These are phyloP conservation scores for Lophius piscatorius DNA, from an alignment of 2,113 vertebrate species.

Conservation along the genomic window DNA sequence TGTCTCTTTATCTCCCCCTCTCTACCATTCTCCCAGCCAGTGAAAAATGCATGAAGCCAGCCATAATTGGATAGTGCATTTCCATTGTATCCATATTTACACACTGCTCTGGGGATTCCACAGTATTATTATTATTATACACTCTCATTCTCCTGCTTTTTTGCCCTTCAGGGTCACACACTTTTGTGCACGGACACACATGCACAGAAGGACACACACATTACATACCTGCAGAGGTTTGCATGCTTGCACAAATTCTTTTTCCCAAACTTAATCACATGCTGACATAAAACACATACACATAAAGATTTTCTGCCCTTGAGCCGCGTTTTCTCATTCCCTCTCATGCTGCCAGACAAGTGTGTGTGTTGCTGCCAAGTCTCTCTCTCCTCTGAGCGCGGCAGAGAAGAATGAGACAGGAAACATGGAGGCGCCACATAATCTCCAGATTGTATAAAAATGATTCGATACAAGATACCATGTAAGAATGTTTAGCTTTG, in stretches of 20 bases:
- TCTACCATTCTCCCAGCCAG: slow-evolving; percentile 35
- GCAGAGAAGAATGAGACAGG: not conserved
- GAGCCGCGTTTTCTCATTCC: slow-evolving; percentile 50
- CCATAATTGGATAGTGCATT: slow-evolving; percentile 70
- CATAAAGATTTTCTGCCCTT: slow-evolving; percentile 30
- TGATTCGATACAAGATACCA: not conserved
- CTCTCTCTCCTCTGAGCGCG: slow-evolving; percentile 10
- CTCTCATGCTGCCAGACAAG: slow-evolving; percentile 42
- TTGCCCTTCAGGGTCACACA: slow-evolving; percentile 57
- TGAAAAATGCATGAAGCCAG: slow-evolving; percentile 73
- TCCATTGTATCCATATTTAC: slow-evolving; percentile 78
- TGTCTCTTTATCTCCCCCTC: slow-evolving; percentile 37
- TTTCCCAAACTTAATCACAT: slow-evolving; percentile 15
- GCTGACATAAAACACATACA: slow-evolving; percentile 33
- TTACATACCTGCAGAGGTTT: slow-evolving; percentile 28
- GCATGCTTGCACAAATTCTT: slow-evolving; percentile 18
- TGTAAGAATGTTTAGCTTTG: slow-evolving; percentile 4
- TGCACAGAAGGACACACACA: not conserved
- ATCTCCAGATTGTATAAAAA: slow-evolving; percentile 6
- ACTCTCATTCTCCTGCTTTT: slow-evolving; percentile 50
- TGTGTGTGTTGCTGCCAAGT: slow-evolving; percentile 17
- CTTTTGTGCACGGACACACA: slow-evolving; percentile 35
- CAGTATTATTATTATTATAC: slow-evolving; percentile 63
- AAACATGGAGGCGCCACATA: not conserved
- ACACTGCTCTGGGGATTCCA: slow-evolving; percentile 57